Conservation (phyloP, 2,888 invertebrate species). For the Pristionchus fissidentatus region DNA sequence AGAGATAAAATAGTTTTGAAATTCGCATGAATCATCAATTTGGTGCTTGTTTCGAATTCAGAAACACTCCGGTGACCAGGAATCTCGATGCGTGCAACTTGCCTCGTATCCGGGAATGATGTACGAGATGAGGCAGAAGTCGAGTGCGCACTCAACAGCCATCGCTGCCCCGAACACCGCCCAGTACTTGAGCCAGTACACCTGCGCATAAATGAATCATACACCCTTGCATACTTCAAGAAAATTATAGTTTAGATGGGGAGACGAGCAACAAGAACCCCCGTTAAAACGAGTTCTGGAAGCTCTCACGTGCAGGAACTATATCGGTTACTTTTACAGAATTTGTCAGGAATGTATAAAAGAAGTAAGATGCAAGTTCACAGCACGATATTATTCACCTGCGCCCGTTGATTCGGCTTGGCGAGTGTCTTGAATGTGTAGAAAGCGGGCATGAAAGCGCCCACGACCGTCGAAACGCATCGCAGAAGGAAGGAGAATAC, state of each 20-base stretch:
- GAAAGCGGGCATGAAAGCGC: conserved; percentile 33
- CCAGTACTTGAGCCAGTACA: conserved; percentile 48
- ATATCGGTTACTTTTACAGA: too few relatives aligned
- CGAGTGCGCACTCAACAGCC: conserved; percentile 33
- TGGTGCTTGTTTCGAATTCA: background rate
- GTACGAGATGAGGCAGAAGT: conserved; percentile 25
- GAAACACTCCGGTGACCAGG: too few relatives aligned
- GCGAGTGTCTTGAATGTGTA: conserved; percentile 35
- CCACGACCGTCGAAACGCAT: conserved; percentile 43
- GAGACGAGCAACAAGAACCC: too few relatives aligned
- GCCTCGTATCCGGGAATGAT: conserved; percentile 43
- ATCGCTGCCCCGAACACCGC: conserved; percentile 29
- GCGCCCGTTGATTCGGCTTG: conserved; percentile 37
- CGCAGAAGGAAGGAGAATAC: conserved; percentile 43
- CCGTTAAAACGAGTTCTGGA: too few relatives aligned
- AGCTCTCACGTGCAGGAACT: too few relatives aligned
- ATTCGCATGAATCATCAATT: background rate
- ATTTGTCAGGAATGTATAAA: background rate
- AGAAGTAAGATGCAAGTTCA: too few relatives aligned
- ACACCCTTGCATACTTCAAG: too few relatives aligned
- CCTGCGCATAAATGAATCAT: background rate
- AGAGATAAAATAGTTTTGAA: background rate
- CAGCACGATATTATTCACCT: conserved; percentile 8
- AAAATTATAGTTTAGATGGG: too few relatives aligned
- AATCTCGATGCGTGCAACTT: too few relatives aligned